phyloP scores from a whole-genome alignment of 2,113 vertebrate species.

The Fukomys damarensis region DNA sequence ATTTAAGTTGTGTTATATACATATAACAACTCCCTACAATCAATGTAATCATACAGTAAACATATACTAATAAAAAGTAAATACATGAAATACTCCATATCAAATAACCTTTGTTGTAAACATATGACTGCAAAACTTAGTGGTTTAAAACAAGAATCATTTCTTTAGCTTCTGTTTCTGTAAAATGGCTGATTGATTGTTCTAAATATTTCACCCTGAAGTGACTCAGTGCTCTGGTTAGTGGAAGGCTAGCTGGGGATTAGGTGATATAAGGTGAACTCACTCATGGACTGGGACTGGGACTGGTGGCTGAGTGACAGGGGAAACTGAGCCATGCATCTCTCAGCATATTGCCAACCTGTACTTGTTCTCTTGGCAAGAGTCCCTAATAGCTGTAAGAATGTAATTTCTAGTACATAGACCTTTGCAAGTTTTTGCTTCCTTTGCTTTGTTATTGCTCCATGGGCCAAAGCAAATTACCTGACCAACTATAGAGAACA shows the following conservation, averaged over 20 bases:
- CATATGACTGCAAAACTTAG: not conserved
- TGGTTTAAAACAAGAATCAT: not conserved
- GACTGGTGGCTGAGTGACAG: no score
- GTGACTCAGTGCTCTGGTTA: not conserved
- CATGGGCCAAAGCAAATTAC: not conserved
- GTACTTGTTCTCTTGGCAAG: not conserved
- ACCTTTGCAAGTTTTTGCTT: not conserved
- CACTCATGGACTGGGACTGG: rapidly evolving
- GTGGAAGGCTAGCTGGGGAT: not conserved
- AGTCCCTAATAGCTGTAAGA: not conserved
- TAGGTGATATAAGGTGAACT: not conserved
- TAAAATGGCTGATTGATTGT: not conserved
- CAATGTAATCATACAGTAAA: not conserved
- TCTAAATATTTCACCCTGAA: not conserved
- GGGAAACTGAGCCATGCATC: no score
- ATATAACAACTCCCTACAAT: not conserved
- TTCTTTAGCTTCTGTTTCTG: not conserved
- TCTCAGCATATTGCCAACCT: not conserved
- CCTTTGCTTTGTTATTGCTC: not conserved
- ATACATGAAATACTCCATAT: not conserved
- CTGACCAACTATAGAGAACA: not conserved
- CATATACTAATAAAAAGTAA: not conserved
- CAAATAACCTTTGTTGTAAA: not conserved
- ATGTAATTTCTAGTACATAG: not conserved
- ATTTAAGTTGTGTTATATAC: not conserved